Evolutionary conservation across 2,113 vertebrate species (phyloP), one percentile per base, ranked within the genome.

Genomic region (Chloroceryle aenea): DNA sequence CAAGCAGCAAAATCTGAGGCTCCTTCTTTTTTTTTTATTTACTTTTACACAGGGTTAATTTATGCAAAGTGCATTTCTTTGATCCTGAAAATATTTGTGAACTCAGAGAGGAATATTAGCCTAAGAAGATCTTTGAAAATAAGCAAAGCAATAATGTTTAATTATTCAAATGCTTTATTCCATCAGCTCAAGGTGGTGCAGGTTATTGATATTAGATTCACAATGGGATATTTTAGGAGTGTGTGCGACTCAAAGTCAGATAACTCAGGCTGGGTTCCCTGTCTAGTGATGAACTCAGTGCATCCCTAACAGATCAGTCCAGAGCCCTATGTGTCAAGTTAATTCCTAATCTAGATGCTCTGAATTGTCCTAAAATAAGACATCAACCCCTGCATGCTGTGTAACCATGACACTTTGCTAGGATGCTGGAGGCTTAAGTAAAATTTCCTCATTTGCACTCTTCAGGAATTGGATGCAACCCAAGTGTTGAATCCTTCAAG

Each of bases 91-190:
- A 80, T 69, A 71, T 66, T 56, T 66, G 12, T 48, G 23, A 89
- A 71, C 85, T 69, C 50, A 80, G 34, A 83, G 32, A 79, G 58
- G 47, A 77, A 61, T 52, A 86, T 83, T 72, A 86, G 26, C 63
- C 26, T 61, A 76, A 83, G 76, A 64, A 76, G 88, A 66, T 17
- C 27, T 81, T 25, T 25, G 69, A 89, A 64, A 93, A 74, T 85
- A 91, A 89, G 62, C 55, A 81, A 87, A 87, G 53, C 42, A 74
- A 48, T 81, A 69, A 62, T 85, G 55, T 87, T 89, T 87, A 91
- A 87, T 93, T 89, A 64, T 81, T 86, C 40, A 87, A 66, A 52
- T 69, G 15, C 77, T 89, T 89, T 69, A 52, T 74, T 88, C 42
- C 16, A 43, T 10, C 48, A 62, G 74, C 87, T 89, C 66, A 40